Evolutionary conservation across 1,140 invertebrate species (phyloP).

Genomic region (Scaptodrosophila lebanonensis): DNA sequence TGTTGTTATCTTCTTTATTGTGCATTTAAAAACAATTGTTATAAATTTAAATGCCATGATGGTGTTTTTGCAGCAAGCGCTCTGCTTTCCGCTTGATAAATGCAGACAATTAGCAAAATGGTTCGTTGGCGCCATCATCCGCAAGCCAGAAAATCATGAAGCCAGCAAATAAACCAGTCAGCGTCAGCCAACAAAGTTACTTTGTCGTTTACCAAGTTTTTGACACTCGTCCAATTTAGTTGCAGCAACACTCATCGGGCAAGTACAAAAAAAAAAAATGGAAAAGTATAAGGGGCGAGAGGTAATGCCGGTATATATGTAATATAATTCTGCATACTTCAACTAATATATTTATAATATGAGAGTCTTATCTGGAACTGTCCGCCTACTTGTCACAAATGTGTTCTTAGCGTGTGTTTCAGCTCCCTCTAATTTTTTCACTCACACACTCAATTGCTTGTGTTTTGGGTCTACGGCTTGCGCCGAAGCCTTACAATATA

Average conservation of each 20-base stretch:
- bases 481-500: too few relatives aligned
- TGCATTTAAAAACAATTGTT: constrained; percentile 66
- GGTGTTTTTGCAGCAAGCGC: constrained; percentile 25
- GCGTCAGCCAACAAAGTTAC: constrained; percentile 6
- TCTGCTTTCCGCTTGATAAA: constrained; percentile 60
- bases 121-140: constrained; percentile 57
- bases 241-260: constrained; percentile 1
- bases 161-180: background rate
- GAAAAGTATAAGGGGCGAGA: background rate
- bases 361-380: too few relatives aligned
- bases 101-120: constrained; percentile 72
- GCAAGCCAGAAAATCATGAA: constrained; percentile 24
- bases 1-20: constrained; percentile 18
- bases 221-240: constrained; percentile 39
- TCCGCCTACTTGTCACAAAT: too few relatives aligned
- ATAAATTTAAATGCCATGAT: constrained; percentile 66
- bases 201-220: constrained; percentile 27
- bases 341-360: too few relatives aligned
- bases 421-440: too few relatives aligned
- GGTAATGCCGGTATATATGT: too few relatives aligned
- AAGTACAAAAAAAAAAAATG: background rate
- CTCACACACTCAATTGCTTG: too few relatives aligned
- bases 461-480: too few relatives aligned
- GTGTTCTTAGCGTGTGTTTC: too few relatives aligned
- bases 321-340: too few relatives aligned